These are phyloP conservation scores for Cyphomyrus plagiostoma DNA, from an alignment of 2,113 vertebrate species.

Conservation along the genomic window DNA sequence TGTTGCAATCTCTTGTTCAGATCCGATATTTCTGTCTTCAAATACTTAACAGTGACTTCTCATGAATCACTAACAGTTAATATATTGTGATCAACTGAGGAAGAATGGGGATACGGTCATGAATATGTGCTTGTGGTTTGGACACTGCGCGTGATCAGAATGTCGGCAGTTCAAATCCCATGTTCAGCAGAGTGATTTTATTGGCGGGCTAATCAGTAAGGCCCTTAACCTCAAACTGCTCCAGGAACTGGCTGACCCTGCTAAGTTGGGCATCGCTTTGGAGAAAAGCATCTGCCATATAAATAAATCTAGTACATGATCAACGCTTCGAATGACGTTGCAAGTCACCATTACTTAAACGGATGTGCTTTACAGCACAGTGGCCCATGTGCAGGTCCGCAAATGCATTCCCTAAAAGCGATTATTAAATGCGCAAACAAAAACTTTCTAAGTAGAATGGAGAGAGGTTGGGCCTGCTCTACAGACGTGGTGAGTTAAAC, in stretches of 20 bases:
- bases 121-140: not conserved
- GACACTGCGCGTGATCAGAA: not conserved
- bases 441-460: not conserved
- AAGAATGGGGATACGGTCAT: not conserved
- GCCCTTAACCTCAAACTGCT: not conserved
- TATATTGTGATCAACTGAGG: not conserved
- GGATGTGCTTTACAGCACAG: not conserved
- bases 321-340: not conserved
- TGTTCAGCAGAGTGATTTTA: not conserved
- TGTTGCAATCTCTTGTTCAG: not conserved
- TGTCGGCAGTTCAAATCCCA: not conserved
- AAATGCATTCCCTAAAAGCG: not conserved
- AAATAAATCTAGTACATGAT: not conserved
- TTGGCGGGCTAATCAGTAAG: not conserved
- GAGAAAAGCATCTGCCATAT: not conserved
- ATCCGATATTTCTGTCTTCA: slow-evolving; percentile 3
- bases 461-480: not conserved
- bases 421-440: not conserved
- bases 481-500: not conserved
- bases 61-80: not conserved
- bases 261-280: not conserved
- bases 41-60: not conserved
- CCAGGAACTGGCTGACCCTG: not conserved
- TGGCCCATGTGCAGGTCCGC: not conserved
- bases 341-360: not conserved